These are phyloP conservation scores for Ibycter americanus DNA, from an alignment of 2,797 vertebrate species.

Conservation along the genomic window DNA sequence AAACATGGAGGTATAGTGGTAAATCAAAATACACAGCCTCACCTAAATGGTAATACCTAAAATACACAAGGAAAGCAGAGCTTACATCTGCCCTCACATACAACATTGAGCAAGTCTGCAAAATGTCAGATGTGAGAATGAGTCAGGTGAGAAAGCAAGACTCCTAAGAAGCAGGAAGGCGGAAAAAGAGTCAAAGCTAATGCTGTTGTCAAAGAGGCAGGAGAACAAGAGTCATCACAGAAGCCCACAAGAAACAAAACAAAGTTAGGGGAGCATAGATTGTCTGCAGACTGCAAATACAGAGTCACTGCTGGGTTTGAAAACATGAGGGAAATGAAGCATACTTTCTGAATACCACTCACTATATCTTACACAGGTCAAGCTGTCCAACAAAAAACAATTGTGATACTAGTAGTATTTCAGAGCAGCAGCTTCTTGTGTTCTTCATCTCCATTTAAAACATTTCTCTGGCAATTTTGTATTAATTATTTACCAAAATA, in stretches of 20 bases:
- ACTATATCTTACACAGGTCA: background rate
- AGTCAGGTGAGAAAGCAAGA: background rate
- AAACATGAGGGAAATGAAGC: background rate
- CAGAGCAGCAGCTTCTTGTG: background rate
- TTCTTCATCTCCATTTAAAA: background rate
- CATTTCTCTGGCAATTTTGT: background rate
- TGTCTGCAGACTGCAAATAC: background rate
- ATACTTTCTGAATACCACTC: background rate
- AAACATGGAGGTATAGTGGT: background rate
- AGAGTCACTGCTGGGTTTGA: background rate
- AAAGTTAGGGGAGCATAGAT: background rate
- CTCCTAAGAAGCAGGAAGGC: background rate
- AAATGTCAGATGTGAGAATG: background rate
- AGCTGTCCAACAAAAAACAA: background rate
- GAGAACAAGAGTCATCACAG: background rate
- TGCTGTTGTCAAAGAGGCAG: background rate
- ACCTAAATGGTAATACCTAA: background rate
- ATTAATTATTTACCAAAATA: background rate
- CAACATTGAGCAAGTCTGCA: background rate
- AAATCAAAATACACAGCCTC: background rate
- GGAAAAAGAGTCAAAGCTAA: background rate
- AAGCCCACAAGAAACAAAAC: background rate
- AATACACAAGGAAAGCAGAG: background rate
- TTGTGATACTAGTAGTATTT: background rate
- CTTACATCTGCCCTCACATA: background rate